Evolutionary conservation across 1,140 invertebrate genomes (phyloP), one percentile per base, ranked within the genome.

Genomic region (Portunus trituberculatus): DNA sequence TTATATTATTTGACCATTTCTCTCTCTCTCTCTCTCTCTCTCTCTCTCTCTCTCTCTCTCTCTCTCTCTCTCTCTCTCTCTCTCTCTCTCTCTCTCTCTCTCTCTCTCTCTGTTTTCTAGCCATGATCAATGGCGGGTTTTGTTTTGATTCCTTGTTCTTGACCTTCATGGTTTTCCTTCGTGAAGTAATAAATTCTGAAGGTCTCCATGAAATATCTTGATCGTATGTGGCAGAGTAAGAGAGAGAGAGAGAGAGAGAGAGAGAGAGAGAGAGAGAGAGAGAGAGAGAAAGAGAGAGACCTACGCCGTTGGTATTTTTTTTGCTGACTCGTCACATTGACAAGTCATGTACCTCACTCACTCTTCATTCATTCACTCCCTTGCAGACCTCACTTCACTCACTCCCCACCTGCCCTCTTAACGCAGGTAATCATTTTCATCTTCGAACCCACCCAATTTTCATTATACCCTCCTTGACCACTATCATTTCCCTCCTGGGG

Each of bases 71-170:
- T 52, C 90, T 59, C 32, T 45, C 46, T 91, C 90, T 91, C 32
- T 91, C 31, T 91, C 31, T 91, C 90, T 52, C 90, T 46, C 82
- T 84, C 82, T 45, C 76, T n/a, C 67, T 92, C 91, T 92, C 91
- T 92, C n/a, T 67, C 67, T 82, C 59, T 92, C 91, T 10, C 52
- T 10, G 52, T 59, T 86, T 14, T 20, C n/a, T 86, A 86, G 14
- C 32, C 28, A 86, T 28, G 10, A 31, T 39, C 16, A 39, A 4
- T 59, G 52, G 10, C 12, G 12, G 10, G 52, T 59, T 59, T 59
- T 59, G 39, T 59, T 29, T 31, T 86, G 12, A 10, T 25, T 14
- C 12, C 32, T 86, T 86, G 28, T 86, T 25, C 25, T 12, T 59
- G 12, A 59, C 52, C 52, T 59, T 59, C 12, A 59, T 59, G 1